Base-by-base conservation (phyloP, 2,888 invertebrate genomes). In the Germaria angustata region DNA sequence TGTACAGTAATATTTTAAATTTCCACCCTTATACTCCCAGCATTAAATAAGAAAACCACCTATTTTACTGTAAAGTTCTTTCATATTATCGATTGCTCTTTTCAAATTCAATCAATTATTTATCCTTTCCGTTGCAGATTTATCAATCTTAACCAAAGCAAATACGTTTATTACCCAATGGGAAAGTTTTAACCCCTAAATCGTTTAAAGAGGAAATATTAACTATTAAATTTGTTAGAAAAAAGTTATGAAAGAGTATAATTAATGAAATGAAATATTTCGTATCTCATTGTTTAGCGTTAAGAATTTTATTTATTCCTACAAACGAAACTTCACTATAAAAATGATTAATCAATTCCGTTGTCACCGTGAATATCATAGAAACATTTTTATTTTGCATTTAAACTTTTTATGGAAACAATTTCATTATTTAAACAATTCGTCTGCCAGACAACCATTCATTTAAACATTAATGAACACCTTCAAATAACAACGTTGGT, bases 271-370 rank as follows among this genome's bases (percentile, higher is more conserved):
- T 61, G 32, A 68, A 69, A 76, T 57, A 57, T 71, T 49, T 57
- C 32, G 69, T 51, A 51, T 71, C 41, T 57, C 32, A 75, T 63
- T 49, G 17, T 24, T 11, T 7, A 51, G 51, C 57, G 49, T 65
- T 57, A 49, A 63, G 32, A 65, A 41, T 76, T 63, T 66, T 57
- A 53, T 65, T 65, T 65, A 39, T 80, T 57, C 51, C 49, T 53
- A 32, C 24, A 32, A 20, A 2, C 15, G 34, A 41, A 63, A 15
- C 32, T 34, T 11, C 2, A 0, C 2, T 13, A 7, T 46, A 17
- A 6, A 65, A 51, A 36, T 72, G 53, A 79, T 79, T 79, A 72
- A 79, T 79, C 79, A 79, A 66, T 59, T 57, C 7, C 17, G 24
- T 34, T 79, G 66, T 66, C 72, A 65, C 55, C 65, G 20, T 5